phyloP scores from a whole-genome alignment of 2,113 vertebrate species.

The Toxotes chatareus region DNA sequence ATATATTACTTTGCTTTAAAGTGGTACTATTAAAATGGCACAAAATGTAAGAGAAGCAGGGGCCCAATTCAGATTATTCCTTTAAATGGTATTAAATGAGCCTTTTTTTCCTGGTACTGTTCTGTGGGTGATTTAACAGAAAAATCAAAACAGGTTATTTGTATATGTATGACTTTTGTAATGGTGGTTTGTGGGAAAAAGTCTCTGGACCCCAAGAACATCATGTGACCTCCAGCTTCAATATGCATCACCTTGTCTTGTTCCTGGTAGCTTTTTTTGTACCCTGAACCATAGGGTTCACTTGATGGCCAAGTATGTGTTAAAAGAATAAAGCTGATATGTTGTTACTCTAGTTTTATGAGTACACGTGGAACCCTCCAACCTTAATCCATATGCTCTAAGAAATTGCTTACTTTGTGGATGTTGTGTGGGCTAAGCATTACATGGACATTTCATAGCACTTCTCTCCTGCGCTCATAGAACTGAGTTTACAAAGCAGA shows the following conservation, averaged over 20 bases:
- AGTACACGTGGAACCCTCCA: too few relatives aligned
- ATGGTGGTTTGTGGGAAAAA: too few relatives aligned
- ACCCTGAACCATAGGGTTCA: background rate
- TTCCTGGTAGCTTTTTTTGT: background rate
- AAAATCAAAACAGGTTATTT: too few relatives aligned
- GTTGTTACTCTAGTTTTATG: too few relatives aligned
- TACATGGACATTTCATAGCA: background rate
- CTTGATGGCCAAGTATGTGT: too few relatives aligned
- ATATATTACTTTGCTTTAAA: too few relatives aligned
- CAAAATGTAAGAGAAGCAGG: too few relatives aligned
- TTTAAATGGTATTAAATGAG: background rate
- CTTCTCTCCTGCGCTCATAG: background rate
- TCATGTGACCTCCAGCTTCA: background rate
- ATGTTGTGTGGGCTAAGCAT: background rate
- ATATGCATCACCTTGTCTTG: background rate
- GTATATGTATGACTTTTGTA: too few relatives aligned
- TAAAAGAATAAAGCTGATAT: too few relatives aligned
- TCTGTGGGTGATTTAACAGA: background rate
- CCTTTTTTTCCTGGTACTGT: background rate
- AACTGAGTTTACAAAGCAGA: slow-evolving; percentile 11
- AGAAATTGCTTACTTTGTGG: background rate
- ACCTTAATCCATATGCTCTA: background rate
- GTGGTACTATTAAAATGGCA: too few relatives aligned
- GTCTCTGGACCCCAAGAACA: background rate
- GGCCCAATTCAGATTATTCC: too few relatives aligned